Percentiles rank a stretch among this genome's conserved stretches.
phyloP scores from a whole-genome alignment of 2,888 invertebrate genomes.

The Polydrusus tereticollis region DNA sequence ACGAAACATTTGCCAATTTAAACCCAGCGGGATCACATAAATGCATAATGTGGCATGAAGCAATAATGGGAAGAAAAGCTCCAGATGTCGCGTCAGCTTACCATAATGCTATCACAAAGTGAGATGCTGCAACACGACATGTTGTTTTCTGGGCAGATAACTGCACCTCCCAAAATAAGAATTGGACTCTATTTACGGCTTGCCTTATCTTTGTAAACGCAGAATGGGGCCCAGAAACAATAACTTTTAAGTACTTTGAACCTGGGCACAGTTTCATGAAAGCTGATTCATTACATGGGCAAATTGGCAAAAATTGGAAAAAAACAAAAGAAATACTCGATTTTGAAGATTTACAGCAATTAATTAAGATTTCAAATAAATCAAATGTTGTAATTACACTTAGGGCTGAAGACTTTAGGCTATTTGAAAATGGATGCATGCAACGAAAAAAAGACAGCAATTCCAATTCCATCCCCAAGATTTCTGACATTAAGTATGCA shows the following conservation, averaged over 20 bases:
- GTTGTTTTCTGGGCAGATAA: conserved; percentile 33
- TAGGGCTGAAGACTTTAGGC: not conserved
- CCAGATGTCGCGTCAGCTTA: conserved; percentile 43
- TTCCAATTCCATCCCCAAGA: not conserved
- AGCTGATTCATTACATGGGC: conserved; percentile 45
- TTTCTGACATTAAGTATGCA: not conserved
- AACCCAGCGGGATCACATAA: not conserved
- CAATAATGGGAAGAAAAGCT: conserved; percentile 42
- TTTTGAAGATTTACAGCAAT: not conserved
- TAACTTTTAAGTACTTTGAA: conserved; percentile 49
- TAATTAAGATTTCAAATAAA: not conserved
- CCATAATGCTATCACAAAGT: conserved; percentile 29
- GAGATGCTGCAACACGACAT: conserved; percentile 11
- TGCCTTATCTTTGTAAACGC: conserved; percentile 32
- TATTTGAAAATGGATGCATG: conserved; percentile 10
- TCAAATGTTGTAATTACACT: not conserved
- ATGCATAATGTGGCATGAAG: conserved; percentile 40
- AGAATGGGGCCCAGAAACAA: conserved; percentile 24
- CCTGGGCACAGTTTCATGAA: too few species aligned
- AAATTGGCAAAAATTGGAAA: conserved; percentile 38
- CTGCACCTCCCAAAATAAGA: conserved; percentile 37
- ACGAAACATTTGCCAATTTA: conserved; percentile 43
- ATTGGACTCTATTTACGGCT: conserved; percentile 29
- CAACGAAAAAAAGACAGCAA: not conserved
- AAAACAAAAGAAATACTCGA: conserved; percentile 15